Base-by-base conservation (phyloP, 2,113 vertebrate genomes). In the crab-eating macaque (Macaca fascicularis) region DNA sequence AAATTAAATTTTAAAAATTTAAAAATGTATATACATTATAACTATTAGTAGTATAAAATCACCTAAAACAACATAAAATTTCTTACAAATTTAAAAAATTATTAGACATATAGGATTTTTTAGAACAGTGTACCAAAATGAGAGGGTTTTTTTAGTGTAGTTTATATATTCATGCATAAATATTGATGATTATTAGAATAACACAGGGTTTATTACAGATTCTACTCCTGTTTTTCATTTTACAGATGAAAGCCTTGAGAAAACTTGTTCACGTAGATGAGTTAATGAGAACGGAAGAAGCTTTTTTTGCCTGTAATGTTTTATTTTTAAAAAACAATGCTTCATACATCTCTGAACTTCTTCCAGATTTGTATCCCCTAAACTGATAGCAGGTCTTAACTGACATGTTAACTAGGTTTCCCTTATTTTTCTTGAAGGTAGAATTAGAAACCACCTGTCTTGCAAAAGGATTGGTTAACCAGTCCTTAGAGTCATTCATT, bases 1-100 rank as follows among this genome's bases (percentile, higher is more conserved):
- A 75, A 86, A 86, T 90, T 86, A 80, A 76, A 74, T n/a, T 87
- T 90, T 90, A 76, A 90, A 64, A 69, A 81, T 82, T 61, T 55
- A 64, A 74, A 38, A 59, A 27, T 75, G 11, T 50, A 35, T 74
- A 8, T 78, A 82, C n/a, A 59, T 74, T 81, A 67, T 3, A 82
- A 27, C 81, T 93, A 61, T 19, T 79, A 64, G 23, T 85, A 74
- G 23, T 80, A 81, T 61, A 85, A 94, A 75, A 45, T 38, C 74
- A 86, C 72, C 43, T 40, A 61, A 38, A 72, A 93, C 3, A 78
- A 50, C 13, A 89, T 57, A 86, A 76, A 43, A 76, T 90, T 61
- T 52, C 43, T 83, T 52, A 92, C 4, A 50, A 80, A 59, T 69
- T 74, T 90, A 78, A 69, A 55, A 52, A 86, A 93, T 72, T 96